Conservation (phyloP, 2,888 invertebrate genomes). For the Pollenia griseotomentosa region DNA sequence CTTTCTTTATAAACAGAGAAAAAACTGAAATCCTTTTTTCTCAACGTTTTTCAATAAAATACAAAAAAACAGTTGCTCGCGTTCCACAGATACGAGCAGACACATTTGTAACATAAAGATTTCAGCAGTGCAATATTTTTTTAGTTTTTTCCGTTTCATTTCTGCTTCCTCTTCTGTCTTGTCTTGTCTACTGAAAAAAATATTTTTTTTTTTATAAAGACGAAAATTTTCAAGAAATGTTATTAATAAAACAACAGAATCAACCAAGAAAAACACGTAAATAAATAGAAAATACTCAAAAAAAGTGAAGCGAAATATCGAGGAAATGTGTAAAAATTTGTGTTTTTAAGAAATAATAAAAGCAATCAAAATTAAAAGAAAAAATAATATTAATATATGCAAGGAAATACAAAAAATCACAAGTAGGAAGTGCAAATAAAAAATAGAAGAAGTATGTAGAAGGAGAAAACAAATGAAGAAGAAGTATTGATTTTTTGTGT, state of each 20-base stretch:
- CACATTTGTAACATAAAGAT: constrained; percentile 33
- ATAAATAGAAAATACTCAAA: not conserved
- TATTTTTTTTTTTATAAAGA: constrained; percentile 26
- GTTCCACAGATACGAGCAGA: constrained; percentile 63
- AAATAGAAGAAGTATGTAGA: constrained; percentile 27
- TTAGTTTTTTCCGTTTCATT: constrained; percentile 41
- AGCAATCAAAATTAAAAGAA: not conserved
- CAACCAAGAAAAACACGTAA: constrained; percentile 19
- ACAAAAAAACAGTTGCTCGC: constrained; percentile 66
- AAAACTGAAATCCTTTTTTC: constrained; percentile 36
- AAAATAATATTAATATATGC: not conserved
- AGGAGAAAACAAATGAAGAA: constrained; percentile 14
- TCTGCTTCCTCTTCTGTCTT: constrained; percentile 24
- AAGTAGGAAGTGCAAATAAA: constrained; percentile 63
- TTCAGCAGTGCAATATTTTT: constrained; percentile 58
- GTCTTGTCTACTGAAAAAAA: constrained; percentile 16
- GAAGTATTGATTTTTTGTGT: constrained; percentile 67
- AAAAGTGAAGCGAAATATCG: not conserved
- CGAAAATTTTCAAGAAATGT: constrained; percentile 23
- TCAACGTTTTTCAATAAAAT: constrained; percentile 25
- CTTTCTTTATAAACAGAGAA: not conserved
- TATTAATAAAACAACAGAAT: constrained; percentile 39
- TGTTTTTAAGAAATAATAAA: not conserved
- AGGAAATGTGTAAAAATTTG: not conserved
- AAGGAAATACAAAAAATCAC: constrained; percentile 23